Conservation (phyloP, 2,797 vertebrate genomes). For the Gallinago solitaria region DNA sequence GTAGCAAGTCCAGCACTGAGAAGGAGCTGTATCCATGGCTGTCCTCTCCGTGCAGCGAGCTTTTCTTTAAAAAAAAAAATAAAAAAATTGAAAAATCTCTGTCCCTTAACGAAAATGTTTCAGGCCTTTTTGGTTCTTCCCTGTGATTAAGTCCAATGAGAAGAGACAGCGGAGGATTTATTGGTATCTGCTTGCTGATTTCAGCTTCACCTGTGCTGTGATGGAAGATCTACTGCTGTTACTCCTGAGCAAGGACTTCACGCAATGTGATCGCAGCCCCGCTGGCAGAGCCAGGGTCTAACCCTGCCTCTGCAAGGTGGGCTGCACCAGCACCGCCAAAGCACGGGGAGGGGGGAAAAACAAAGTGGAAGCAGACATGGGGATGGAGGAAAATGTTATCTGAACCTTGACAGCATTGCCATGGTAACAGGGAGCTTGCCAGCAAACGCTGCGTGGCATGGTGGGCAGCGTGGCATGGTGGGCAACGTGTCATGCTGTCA, state of each 20-base stretch:
- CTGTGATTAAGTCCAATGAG: background rate
- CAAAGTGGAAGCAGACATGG: fast-evolving
- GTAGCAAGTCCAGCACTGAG: fast-evolving
- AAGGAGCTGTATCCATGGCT: background rate
- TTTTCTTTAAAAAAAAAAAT: background rate
- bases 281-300: background rate
- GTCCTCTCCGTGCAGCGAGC: fast-evolving
- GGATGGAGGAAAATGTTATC: background rate
- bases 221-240: background rate
- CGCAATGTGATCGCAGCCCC: background rate
- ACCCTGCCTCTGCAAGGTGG: background rate
- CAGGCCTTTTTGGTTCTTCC: background rate
- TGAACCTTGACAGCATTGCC: slow-evolving; percentile 32
- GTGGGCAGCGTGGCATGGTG: background rate
- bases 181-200: background rate
- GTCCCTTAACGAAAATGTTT: background rate
- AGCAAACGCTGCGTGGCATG: background rate
- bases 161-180: slow-evolving; percentile 8
- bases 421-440: background rate
- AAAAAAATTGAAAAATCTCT: background rate
- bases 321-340: fast-evolving
- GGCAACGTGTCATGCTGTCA: fast-evolving
- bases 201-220: background rate
- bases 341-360: fast-evolving
- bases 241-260: background rate